A percentile compares a stretch with the other conserved stretches of the same genome.
Conservation (phyloP, 2,888 invertebrate species). For the Stramonita haemastoma region DNA sequence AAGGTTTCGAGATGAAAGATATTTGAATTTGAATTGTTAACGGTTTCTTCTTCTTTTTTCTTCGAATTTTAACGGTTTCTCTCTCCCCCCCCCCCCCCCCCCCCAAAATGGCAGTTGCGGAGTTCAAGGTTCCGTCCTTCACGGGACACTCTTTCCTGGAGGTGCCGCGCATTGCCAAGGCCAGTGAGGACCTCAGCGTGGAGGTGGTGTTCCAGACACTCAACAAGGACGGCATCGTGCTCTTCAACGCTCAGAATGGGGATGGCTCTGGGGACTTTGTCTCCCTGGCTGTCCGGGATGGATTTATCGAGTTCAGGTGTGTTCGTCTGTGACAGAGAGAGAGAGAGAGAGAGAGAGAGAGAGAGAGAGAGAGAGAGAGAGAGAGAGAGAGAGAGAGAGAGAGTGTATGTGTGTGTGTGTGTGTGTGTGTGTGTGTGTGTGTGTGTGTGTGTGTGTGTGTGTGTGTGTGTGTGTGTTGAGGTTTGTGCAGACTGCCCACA, state of each 20-base stretch:
- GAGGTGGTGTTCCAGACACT: slow-evolving; percentile 92
- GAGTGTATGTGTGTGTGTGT: not conserved
- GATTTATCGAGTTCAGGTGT: slow-evolving; percentile 79
- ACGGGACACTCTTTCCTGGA: slow-evolving; percentile 88
- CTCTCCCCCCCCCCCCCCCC: too few species aligned
- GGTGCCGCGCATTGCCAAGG: slow-evolving; percentile 86
- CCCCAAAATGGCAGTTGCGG: slow-evolving; percentile 54
- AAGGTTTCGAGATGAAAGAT: too few species aligned
- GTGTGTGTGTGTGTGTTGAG: too few species aligned
- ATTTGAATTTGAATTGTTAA: too few species aligned
- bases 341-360: not conserved
- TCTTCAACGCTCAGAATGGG: slow-evolving; percentile 90
- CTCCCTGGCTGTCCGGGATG: slow-evolving; percentile 88
- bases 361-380: not conserved
- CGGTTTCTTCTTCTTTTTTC: too few species aligned
- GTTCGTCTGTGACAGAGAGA: not conserved
- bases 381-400: not conserved
- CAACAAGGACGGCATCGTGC: slow-evolving; percentile 88
- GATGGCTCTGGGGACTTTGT: slow-evolving; percentile 92
- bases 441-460: too few species aligned
- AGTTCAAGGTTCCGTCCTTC: slow-evolving; percentile 83
- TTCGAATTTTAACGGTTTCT: too few species aligned
- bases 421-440: too few species aligned
- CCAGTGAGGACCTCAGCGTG: slow-evolving; percentile 89
- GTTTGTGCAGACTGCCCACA: too few species aligned